phyloP scores from a whole-genome alignment of 2,113 vertebrate genomes.

The Tachycineta bicolor region DNA sequence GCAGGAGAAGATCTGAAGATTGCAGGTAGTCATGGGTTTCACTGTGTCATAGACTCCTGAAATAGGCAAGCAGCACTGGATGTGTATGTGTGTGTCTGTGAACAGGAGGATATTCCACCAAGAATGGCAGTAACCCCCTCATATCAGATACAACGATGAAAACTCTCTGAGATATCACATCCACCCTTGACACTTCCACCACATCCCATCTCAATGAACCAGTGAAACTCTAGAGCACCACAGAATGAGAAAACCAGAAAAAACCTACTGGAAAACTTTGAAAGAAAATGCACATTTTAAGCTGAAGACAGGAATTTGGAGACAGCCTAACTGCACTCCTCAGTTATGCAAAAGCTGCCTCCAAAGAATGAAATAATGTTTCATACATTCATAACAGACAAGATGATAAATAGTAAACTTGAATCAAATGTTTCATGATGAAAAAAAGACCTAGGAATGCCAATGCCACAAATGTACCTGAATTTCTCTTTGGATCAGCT shows the following conservation, averaged over 20 bases:
- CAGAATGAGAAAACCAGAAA: neutral
- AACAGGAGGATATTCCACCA: neutral
- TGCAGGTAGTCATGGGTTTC: neutral
- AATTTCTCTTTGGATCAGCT: neutral
- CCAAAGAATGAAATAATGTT: neutral
- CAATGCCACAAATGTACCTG: neutral
- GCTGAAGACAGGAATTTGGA: neutral
- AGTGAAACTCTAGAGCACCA: neutral
- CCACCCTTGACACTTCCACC: fast-evolving
- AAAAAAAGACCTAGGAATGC: neutral
- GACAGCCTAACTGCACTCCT: neutral
- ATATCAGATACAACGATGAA: neutral
- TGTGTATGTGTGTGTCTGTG: neutral
- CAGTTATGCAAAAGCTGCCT: neutral
- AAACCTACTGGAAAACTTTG: neutral
- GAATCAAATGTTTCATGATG: neutral
- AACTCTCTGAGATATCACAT: neutral
- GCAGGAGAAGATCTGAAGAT: neutral
- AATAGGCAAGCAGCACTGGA: neutral
- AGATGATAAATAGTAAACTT: neutral
- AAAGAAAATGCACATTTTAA: neutral
- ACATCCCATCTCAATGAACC: neutral
- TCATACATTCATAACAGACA: neutral
- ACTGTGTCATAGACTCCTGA: neutral
- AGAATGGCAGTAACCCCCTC: neutral